Conservation (phyloP, 2,113 vertebrate genomes). For the Euleptes europaea region DNA sequence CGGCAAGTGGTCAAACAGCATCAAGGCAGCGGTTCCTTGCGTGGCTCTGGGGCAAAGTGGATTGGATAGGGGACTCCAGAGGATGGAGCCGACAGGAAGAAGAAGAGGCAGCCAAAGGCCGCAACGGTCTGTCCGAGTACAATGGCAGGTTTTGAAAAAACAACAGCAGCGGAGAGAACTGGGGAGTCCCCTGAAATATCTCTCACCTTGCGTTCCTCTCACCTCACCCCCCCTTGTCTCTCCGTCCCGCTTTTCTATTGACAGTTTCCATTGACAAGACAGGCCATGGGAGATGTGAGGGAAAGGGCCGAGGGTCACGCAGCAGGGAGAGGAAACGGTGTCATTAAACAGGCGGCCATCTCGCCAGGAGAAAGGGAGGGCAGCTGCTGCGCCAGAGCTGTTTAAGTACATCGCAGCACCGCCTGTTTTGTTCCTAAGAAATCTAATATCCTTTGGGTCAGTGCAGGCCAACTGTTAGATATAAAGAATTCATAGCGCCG, state of each 20-base stretch:
- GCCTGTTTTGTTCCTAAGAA: slow-evolving; percentile 64
- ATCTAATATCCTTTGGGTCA: slow-evolving; percentile 74
- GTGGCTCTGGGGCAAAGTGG: background rate
- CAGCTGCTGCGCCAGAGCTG: slow-evolving; percentile 23
- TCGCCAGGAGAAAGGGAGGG: slow-evolving; percentile 1
- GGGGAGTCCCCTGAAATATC: slow-evolving; percentile 12
- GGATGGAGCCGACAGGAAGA: slow-evolving; percentile 50
- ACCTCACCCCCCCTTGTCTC: background rate
- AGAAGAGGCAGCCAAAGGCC: slow-evolving; percentile 66
- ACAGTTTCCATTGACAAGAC: background rate
- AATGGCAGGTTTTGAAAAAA: slow-evolving; percentile 58
- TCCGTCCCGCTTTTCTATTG: background rate
- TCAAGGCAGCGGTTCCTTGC: slow-evolving; percentile 29
- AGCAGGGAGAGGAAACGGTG: slow-evolving; percentile 44
- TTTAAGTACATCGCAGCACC: slow-evolving; percentile 62
- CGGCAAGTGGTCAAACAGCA: rapidly evolving
- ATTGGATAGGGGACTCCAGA: slow-evolving; percentile 21
- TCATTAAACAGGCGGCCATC: slow-evolving; percentile 38
- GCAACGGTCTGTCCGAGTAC: background rate
- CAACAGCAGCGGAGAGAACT: slow-evolving; percentile 34
- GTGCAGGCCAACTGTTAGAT: slow-evolving; percentile 70
- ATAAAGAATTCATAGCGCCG: slow-evolving; percentile 71
- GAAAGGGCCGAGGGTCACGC: slow-evolving; percentile 46
- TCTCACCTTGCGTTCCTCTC: background rate
- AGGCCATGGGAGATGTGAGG: background rate